A percentile compares a stretch with the other conserved stretches of the same genome.
Conservation (phyloP, 2,797 vertebrate genomes). For the Sparidentex hasta region DNA sequence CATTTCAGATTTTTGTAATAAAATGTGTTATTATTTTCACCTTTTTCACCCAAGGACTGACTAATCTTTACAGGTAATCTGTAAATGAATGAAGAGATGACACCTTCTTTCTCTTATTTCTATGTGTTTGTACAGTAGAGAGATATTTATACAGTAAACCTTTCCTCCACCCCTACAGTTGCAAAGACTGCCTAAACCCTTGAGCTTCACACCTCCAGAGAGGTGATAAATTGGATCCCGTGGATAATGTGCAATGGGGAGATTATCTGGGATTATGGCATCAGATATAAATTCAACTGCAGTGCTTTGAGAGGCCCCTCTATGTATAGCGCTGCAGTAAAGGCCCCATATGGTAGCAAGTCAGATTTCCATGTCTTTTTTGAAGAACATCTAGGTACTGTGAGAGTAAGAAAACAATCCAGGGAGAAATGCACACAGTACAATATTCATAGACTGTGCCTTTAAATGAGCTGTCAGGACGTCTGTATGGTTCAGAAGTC, state of each 20-base stretch:
- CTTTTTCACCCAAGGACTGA: no score
- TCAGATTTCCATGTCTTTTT: no score
- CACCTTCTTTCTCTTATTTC: no score
- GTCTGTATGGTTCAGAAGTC: no score
- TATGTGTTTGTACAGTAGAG: background rate
- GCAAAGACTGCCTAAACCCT: conserved; percentile 8
- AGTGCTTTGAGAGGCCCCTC: background rate
- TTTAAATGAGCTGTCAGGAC: no score
- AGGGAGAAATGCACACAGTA: no score
- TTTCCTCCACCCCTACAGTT: background rate
- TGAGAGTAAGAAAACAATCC: no score
- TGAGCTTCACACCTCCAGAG: conserved; percentile 37
- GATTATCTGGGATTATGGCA: conserved; percentile 56
- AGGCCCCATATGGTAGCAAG: no score
- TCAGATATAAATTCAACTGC: conserved; percentile 26
- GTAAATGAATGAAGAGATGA: background rate
- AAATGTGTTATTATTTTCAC: background rate
- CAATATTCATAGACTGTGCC: no score
- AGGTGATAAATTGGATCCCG: conserved; percentile 48
- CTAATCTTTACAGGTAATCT: background rate
- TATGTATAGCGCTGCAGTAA: background rate
- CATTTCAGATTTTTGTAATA: background rate
- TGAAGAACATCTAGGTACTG: no score
- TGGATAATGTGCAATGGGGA: conserved; percentile 42
- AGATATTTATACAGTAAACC: background rate